phyloP scores from a whole-genome alignment of 1,140 invertebrate species.

The Drosophila fuyamai region DNA sequence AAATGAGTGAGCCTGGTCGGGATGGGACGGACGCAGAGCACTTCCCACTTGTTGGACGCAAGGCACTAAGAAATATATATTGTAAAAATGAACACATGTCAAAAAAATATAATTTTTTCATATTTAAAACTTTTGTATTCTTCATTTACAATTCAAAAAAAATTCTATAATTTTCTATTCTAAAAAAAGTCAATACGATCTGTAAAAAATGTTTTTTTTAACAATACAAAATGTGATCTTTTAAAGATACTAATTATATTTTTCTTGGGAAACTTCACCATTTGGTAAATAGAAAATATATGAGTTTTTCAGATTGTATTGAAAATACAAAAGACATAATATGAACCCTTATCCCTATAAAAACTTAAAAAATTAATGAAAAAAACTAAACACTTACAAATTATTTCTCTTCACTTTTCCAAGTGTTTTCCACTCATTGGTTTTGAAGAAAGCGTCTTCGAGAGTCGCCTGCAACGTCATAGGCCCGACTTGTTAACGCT shows the following conservation, averaged over 20 bases:
- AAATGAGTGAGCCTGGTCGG: conserved; percentile 6
- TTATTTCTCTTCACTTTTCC: not conserved
- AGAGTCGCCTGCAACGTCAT: conserved; percentile 55
- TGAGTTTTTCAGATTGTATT: too few species aligned
- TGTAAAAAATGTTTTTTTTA: too few species aligned
- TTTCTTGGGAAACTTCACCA: too few species aligned
- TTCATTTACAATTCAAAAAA: not conserved
- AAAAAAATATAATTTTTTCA: not conserved
- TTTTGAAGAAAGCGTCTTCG: conserved; percentile 4
- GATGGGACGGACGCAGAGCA: conserved; percentile 36
- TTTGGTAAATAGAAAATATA: too few species aligned
- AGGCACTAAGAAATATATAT: conserved; percentile 14
- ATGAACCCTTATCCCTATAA: too few species aligned
- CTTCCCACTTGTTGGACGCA: conserved; percentile 75
- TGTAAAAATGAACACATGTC: not conserved
- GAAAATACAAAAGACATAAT: too few species aligned
- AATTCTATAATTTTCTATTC: not conserved
- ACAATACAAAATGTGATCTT: too few species aligned
- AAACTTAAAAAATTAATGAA: not conserved
- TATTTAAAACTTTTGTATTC: not conserved
- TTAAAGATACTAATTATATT: too few species aligned
- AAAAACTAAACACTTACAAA: too few species aligned
- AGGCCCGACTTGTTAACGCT: conserved; percentile 74
- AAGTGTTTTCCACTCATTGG: not conserved
- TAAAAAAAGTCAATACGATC: too few species aligned